A percentile compares a stretch with the other conserved stretches of the same genome.
These are phyloP conservation scores for Sinonovacula constricta DNA, from an alignment of 1,140 invertebrate species.

Conservation along the genomic window DNA sequence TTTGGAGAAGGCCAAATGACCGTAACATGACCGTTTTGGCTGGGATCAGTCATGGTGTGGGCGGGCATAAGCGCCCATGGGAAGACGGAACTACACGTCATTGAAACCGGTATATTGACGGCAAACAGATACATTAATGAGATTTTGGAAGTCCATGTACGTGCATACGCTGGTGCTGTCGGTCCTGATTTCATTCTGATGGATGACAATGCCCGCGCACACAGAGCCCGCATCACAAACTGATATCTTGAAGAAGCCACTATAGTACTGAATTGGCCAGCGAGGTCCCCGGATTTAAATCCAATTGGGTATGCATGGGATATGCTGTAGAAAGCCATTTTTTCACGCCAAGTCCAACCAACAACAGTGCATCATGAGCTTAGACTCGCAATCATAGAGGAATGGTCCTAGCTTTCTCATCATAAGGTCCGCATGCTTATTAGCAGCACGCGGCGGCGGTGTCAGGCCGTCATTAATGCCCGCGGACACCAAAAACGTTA, in stretches of 20 bases:
- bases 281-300: not conserved
- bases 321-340: not conserved
- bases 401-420: not conserved
- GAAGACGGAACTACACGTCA: too few species aligned
- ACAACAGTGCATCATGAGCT: not conserved
- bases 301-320: not conserved
- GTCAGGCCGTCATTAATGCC: not conserved
- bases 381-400: not conserved
- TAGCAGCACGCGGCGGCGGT: not conserved
- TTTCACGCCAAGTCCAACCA: not conserved
- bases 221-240: too few species aligned
- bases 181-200: too few species aligned
- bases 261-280: not conserved
- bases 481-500: not conserved
- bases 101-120: too few species aligned
- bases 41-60: not conserved
- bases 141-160: not conserved
- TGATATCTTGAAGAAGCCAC: not conserved
- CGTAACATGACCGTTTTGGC: slow-evolving; percentile 12
- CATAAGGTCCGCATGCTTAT: not conserved
- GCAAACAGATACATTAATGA: too few species aligned
- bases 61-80: too few species aligned
- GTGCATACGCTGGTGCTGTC: not conserved
- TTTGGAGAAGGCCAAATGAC: too few species aligned
- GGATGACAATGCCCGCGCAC: too few species aligned